phyloP scores from a whole-genome alignment of 2,797 vertebrate species.

The Mionectes olivaceus region DNA sequence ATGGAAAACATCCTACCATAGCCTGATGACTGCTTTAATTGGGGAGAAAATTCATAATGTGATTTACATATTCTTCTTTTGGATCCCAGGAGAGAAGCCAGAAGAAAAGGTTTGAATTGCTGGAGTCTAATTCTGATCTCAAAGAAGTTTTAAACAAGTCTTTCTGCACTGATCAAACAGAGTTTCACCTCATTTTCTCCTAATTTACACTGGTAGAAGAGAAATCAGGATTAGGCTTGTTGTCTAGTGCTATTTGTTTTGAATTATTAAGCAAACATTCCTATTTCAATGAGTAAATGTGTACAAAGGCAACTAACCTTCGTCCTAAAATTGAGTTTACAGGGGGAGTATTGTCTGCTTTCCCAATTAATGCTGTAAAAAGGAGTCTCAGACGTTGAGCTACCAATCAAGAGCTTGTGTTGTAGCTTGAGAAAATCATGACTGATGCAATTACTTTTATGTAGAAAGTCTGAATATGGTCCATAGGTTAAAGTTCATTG shows the following conservation, averaged over 20 bases:
- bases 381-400: conserved; percentile 59
- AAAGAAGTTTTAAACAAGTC: conserved; percentile 59
- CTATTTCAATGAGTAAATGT: conserved; percentile 68
- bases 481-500: conserved; percentile 62
- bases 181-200: conserved; percentile 67
- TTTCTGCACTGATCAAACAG: conserved; percentile 47
- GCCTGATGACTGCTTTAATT: conserved; percentile 17
- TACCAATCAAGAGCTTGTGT: conserved; percentile 63
- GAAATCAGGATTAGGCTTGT: conserved; percentile 71
- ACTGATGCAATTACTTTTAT: conserved; percentile 74
- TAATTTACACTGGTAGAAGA: conserved; percentile 66
- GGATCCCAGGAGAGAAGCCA: conserved; percentile 12
- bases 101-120: conserved; percentile 27
- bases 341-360: conserved; percentile 70
- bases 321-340: conserved; percentile 68
- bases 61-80: conserved; percentile 37
- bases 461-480: conserved; percentile 65
- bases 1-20: conserved; percentile 34
- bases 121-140: conserved; percentile 45
- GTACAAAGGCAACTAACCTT: conserved; percentile 74
- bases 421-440: conserved; percentile 73
- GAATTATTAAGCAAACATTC: conserved; percentile 75
- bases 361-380: conserved; percentile 70
- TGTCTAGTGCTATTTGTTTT: conserved; percentile 72
- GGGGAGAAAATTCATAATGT: conserved; percentile 46